Base-by-base conservation (phyloP, 2,113 vertebrate species). In the Eurystomus gularis region DNA sequence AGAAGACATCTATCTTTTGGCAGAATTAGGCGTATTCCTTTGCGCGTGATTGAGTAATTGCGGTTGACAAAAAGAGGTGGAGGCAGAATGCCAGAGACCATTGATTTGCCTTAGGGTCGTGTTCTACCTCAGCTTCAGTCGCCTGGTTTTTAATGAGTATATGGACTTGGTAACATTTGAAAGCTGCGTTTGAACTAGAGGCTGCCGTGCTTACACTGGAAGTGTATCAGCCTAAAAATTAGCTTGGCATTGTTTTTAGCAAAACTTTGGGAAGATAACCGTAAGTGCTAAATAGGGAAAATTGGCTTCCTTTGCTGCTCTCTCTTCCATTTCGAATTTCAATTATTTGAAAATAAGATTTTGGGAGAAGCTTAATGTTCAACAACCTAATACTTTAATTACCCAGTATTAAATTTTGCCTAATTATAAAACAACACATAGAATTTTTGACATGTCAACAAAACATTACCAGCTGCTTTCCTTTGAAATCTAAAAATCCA, bases 361-460 rank as follows among this genome's bases (percentile, higher is more conserved):
- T 49, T 10, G 28, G n/a, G 57, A 90, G 76, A 95, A 84, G 42
- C 40, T 79, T 68, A 81, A 5, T 65, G 12, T 73, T 92, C 82
- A 68, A 64, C 48, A 92, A 39, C 49, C 29, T 68, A 88, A 69
- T 86, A 62, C 77, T 91, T 89, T 91, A 82, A 94, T 85, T 90
- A 90, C 26, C 17, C 29, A 49, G 2, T 81, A 40, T 81, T 83
- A 77, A 55, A 60, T 86, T 83, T 91, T 83, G 31, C 90, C 92
- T 93, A 75, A 81, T 86, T 90, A 21, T 51, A 62, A 62, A 92
- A n/a, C 39, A 85, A 61, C 42, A 26, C 80, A 17, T 26, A 46
- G 54, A 86, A 86, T 35, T 81, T 65, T 90, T 88, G 82, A 86
- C 71, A 48, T 65, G 51, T n/a, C 48, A 89, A 58, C 72, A 89